A percentile compares a stretch with the other conserved stretches of the same genome.
phyloP scores from a whole-genome alignment of 1,140 invertebrate species.

The Scaptomyza graminum region DNA sequence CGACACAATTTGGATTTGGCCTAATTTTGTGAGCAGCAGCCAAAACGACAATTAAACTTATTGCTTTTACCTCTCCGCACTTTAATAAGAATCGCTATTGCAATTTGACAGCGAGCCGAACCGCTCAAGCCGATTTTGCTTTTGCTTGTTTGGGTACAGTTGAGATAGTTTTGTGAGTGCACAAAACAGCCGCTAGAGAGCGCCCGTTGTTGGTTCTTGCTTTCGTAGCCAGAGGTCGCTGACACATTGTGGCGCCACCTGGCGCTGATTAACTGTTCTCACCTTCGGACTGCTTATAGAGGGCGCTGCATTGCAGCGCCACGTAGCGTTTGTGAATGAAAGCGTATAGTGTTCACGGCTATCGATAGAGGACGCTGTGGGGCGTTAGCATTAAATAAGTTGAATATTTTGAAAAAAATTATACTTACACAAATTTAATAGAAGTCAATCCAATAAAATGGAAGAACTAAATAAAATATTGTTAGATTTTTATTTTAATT shows the following conservation, averaged over 20 bases:
- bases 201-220: neutral
- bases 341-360: too few species aligned
- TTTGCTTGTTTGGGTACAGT: slow-evolving; percentile 5
- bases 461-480: too few species aligned
- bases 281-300: too few species aligned
- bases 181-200: slow-evolving; percentile 4
- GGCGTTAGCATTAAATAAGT: too few species aligned
- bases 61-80: slow-evolving; percentile 23
- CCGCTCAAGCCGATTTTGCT: too few species aligned
- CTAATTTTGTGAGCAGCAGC: slow-evolving; percentile 41
- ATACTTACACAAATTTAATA: too few species aligned
- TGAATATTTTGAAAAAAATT: too few species aligned
- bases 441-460: too few species aligned
- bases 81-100: slow-evolving; percentile 14
- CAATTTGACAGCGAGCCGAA: slow-evolving; percentile 22
- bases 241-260: neutral
- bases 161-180: neutral
- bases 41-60: slow-evolving; percentile 37
- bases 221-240: slow-evolving; percentile 1
- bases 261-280: neutral
- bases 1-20: slow-evolving; percentile 41
- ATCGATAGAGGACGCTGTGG: neutral
- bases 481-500: too few species aligned
- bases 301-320: too few species aligned
- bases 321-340: too few species aligned